Evolutionary conservation across 2,113 vertebrate species (phyloP).

Genomic region (Neogobius melanostomus): DNA sequence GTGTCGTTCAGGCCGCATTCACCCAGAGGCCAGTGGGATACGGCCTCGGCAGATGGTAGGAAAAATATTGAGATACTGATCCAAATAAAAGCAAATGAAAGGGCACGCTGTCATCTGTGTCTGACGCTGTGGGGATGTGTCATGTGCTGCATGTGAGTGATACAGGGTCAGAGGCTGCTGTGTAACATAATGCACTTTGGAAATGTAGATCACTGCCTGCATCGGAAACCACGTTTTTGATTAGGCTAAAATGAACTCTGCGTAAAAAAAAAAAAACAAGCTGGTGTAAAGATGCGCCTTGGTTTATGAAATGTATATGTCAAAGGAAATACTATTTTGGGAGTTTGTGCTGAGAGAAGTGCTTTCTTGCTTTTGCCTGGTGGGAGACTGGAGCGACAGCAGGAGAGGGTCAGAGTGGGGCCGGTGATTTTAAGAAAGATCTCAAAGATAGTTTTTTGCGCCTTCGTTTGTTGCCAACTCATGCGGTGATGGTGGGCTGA

Average conservation of each 20-base stretch:
- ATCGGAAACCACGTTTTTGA: no score
- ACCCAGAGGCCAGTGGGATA: background rate
- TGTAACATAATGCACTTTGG: background rate
- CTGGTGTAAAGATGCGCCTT: no score
- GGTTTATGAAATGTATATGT: no score
- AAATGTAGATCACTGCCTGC: no score
- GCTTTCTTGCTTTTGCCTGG: background rate
- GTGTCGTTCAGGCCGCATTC: background rate
- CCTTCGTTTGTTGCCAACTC: no score
- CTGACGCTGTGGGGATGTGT: background rate
- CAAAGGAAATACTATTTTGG: background rate
- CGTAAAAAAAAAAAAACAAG: no score
- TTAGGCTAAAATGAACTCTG: no score
- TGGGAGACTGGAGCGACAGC: background rate
- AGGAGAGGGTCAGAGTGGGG: background rate
- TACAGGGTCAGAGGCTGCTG: background rate
- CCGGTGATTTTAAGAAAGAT: background rate
- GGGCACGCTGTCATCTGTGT: background rate
- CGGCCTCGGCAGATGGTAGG: slow-evolving; percentile 3
- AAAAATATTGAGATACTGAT: slow-evolving; percentile 11
- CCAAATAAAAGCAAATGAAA: slow-evolving; percentile 8
- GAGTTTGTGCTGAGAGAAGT: no score
- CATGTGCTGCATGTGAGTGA: background rate
- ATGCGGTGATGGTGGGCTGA: background rate
- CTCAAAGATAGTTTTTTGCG: background rate